These are phyloP conservation scores for Lynx canadensis DNA, from an alignment of 2,113 vertebrate genomes.

Conservation along the genomic window DNA sequence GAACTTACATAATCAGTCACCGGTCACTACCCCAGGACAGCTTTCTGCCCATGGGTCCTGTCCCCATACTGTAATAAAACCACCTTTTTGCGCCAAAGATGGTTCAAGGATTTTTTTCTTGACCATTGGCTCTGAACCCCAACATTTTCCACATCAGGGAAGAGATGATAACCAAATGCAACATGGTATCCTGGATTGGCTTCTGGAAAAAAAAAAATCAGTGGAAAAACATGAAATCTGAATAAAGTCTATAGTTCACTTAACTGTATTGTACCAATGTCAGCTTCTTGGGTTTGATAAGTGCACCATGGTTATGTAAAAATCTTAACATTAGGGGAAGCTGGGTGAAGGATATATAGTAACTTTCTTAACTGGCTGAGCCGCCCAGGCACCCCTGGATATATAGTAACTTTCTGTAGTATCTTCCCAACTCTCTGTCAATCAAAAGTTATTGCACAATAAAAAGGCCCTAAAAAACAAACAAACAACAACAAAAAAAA, in stretches of 20 bases:
- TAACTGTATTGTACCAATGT: not conserved
- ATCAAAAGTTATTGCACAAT: not conserved
- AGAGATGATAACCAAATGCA: not conserved
- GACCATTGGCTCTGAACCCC: no score
- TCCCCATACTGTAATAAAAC: no score
- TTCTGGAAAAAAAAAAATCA: not conserved
- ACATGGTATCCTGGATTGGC: no score
- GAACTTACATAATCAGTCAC: no score
- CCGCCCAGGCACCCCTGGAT: not conserved
- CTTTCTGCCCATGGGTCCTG: no score
- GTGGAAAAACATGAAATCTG: not conserved
- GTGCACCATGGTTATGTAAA: not conserved
- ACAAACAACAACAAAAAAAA: not conserved
- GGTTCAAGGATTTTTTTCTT: no score
- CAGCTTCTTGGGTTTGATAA: not conserved
- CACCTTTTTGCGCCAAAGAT: no score
- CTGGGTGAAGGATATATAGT: not conserved
- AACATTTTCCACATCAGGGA: no score
- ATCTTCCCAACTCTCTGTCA: not conserved
- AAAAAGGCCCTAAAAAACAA: not conserved
- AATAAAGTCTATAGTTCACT: not conserved
- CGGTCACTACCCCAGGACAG: no score
- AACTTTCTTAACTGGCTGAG: not conserved
- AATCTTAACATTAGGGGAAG: not conserved
- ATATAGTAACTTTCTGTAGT: not conserved